phyloP scores from a whole-genome alignment of 2,113 vertebrate species.

The Athene cunicularia region DNA sequence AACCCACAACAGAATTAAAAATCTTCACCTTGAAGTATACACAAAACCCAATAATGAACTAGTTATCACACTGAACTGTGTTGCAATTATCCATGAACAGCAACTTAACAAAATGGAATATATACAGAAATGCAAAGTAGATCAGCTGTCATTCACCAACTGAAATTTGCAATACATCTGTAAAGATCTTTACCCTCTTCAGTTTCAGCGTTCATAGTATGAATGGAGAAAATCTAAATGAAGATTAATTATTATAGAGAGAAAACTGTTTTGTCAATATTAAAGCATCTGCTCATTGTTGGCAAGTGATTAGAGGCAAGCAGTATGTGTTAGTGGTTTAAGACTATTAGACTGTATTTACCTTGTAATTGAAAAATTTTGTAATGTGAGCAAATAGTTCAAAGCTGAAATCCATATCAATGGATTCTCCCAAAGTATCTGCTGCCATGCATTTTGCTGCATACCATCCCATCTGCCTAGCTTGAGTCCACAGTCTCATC shows the following conservation, averaged over 20 bases:
- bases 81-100: neutral
- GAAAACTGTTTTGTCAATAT: neutral
- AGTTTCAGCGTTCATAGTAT: neutral
- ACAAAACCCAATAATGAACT: neutral
- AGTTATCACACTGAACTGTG: neutral
- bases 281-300: neutral
- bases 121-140: neutral
- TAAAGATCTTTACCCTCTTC: neutral
- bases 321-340: neutral
- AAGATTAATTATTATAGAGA: neutral
- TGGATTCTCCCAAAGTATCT: constrained; percentile 69
- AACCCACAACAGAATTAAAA: neutral
- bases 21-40: neutral
- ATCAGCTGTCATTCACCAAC: neutral
- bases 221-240: neutral
- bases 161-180: neutral
- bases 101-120: neutral
- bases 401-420: constrained; percentile 95
- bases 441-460: constrained; percentile 91
- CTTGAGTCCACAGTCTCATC: constrained; percentile 98
- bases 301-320: neutral
- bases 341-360: neutral
- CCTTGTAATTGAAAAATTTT: constrained; percentile 98
- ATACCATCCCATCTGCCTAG: constrained; percentile 96
- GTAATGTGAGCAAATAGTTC: constrained; percentile 96